Base-by-base conservation (phyloP, 2,888 invertebrate species). In the Saturnia pavonia region DNA sequence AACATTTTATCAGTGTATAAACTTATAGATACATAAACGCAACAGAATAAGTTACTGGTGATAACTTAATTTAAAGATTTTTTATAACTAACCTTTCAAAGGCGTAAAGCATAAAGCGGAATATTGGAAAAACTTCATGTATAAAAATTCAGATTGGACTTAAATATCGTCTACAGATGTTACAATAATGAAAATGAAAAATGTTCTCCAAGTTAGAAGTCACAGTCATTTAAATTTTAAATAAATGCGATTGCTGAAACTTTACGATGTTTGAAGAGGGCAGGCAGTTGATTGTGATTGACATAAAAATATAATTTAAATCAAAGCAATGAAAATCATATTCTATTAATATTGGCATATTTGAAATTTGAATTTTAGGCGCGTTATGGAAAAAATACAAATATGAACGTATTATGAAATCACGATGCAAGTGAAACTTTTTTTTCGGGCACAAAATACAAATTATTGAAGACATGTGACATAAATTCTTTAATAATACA, bases 201-300 rank as follows among this genome's bases (percentile, higher is more conserved):
- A 78, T 67, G 70, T 74, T 51, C 8, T 67, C 43, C 60, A 45
- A 45, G 25, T 22, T 34, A 74, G 43, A 73, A 74, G 68, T 72
- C 43, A 67, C 72, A 69, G 67, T 73, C 48, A 72, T 76, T 74
- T 73, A 71, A 74, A 76, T 70, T 69, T 72, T 67, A 68, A 66
- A 75, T 73, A 57, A 67, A 45, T 68, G 34, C 25, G 25, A 70
- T 42, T 66, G 40, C 51, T 75, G 72, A 75, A 77, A 76, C 69
- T 76, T 77, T 71, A 74, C 66, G 73, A 68, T 68, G 19, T 72
- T 78, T 74, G 72, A 72, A 70, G 65, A 42, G 45, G 68, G n/a
- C 74, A 74, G 68, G n/a, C 74, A 74, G 72, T 76, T 73, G 75
- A 66, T 71, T 71, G 68, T 60, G 75, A 76, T 68, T 77, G 40